A percentile compares a stretch with the other conserved stretches of the same genome.
Evolutionary conservation across 2,797 vertebrate genomes (phyloP).

Genomic region (Parambassis ranga): DNA sequence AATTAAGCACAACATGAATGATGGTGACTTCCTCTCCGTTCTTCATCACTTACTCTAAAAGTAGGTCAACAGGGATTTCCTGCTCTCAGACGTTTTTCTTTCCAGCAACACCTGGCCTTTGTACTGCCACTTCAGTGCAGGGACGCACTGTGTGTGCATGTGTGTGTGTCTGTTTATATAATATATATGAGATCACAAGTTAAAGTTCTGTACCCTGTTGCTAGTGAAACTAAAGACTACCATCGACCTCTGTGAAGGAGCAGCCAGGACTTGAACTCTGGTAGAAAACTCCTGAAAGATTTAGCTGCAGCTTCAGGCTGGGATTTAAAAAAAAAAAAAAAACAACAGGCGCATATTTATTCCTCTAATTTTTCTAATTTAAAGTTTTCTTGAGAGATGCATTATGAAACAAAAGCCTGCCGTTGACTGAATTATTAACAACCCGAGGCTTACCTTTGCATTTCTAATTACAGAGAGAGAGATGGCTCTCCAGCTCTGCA

Average conservation of each 20-base stretch:
- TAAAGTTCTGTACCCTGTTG: neutral
- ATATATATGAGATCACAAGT: conserved; percentile 33
- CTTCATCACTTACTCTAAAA: conserved; percentile 71
- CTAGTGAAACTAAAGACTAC: conserved; percentile 20
- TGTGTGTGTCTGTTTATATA: conserved; percentile 1
- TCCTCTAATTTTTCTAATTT: conserved; percentile 67
- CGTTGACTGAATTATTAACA: conserved; percentile 57
- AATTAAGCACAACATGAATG: conserved; percentile 35
- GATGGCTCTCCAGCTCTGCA: conserved; percentile 43
- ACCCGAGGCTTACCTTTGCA: conserved; percentile 70
- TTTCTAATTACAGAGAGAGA: conserved; percentile 65
- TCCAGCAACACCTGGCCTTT: conserved; percentile 66
- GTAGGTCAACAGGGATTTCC: conserved; percentile 83
- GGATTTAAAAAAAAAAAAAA: conserved; percentile 50
- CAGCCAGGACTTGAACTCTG: conserved; percentile 13
- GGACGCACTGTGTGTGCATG: neutral
- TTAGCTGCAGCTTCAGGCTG: conserved; percentile 45
- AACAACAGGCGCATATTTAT: conserved; percentile 58
- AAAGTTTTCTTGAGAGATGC: conserved; percentile 65
- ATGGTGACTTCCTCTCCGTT: conserved; percentile 53
- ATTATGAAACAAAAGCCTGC: conserved; percentile 62
- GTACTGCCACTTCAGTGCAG: conserved; percentile 24
- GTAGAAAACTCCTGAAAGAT: conserved; percentile 32
- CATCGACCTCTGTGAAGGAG: conserved; percentile 22
- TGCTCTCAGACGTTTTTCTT: conserved; percentile 59